Base-by-base conservation (phyloP, 2,797 vertebrate species). In the Nannoperca obscura region DNA sequence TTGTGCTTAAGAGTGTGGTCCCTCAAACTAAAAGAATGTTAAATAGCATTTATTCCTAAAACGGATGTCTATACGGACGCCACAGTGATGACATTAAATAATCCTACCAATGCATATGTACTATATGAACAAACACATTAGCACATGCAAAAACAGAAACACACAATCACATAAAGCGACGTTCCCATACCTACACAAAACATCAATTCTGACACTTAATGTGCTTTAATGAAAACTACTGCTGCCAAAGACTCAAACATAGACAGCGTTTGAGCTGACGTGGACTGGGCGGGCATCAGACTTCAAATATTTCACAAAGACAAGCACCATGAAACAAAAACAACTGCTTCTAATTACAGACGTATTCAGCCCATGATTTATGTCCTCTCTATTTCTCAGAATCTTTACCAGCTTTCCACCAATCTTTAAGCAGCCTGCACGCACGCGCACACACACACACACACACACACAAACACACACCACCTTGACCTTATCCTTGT, bases 271-370 rank as follows among this genome's bases (percentile, higher is more conserved):
- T 47, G 36, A 54, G 47, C 6, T 66, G 71, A 74, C 57, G 24
- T 59, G 2, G 49, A 24, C 30, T 47, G 17, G 47, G 7, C 4
- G 14, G 1, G 19, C 19, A n/a, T 40, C 9, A 7, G 34, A 49
- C 24, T 32, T 32, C 32, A 32, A 32, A 22, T 11, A 1, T 36
- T 70, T 74, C 49, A 53, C 32, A 55, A 53, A 67, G 57, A 77
- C 61, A 57, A 62, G 20, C 47, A n/a, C 52, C 42, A 49, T 9
- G 7, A 71, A 75, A 75, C 1, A 27, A 55, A 79, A 79, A 77
- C 66, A 77, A 83, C 20, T 60, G 38, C 19, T 50, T 53, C 42
- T 70, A 67, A 84, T 73, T 36, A 65, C 17, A 20, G n/a, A 52
- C 54, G 52, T 19, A 58, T 20, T 65, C 32, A 58, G 27, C 17